These are phyloP conservation scores for Pao palembangensis DNA, from an alignment of 2,113 vertebrate species.

Conservation along the genomic window DNA sequence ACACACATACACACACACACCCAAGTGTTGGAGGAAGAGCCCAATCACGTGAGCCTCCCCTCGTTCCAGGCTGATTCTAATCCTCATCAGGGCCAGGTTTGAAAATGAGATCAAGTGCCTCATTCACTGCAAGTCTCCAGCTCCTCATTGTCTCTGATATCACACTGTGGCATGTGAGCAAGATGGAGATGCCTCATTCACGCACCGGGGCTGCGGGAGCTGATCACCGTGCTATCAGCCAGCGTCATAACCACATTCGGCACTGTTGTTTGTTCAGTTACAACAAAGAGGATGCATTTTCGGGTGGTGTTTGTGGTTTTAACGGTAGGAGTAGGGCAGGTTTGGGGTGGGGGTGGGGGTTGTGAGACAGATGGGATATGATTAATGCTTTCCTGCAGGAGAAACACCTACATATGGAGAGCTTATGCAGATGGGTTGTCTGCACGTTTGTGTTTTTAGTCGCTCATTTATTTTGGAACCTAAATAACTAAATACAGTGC, in stretches of 20 bases:
- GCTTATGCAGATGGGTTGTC: neutral
- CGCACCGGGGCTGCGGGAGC: slow-evolving; percentile 17
- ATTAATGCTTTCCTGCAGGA: neutral
- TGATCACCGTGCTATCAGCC: slow-evolving; percentile 16
- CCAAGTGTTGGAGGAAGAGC: slow-evolving; percentile 11
- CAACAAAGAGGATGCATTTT: slow-evolving; percentile 12
- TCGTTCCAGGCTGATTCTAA: slow-evolving; percentile 28
- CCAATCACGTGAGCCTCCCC: slow-evolving; percentile 20
- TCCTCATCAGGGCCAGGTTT: slow-evolving; percentile 44
- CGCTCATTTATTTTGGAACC: neutral
- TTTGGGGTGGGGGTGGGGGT: too few species aligned
- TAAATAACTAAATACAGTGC: slow-evolving; percentile 15
- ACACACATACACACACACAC: neutral
- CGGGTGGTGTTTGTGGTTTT: neutral
- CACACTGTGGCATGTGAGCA: slow-evolving; percentile 32
- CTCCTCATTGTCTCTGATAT: slow-evolving; percentile 37
- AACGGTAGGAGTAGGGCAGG: too few species aligned
- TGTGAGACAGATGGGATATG: slow-evolving; percentile 1
- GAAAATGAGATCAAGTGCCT: slow-evolving; percentile 47
- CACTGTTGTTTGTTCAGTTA: neutral
- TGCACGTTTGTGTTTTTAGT: neutral
- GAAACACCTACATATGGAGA: neutral
- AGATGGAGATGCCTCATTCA: slow-evolving; percentile 28
- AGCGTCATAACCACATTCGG: slow-evolving; percentile 18
- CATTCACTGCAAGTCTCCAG: slow-evolving; percentile 30